Conservation (phyloP, 1,140 invertebrate genomes). For the Drosophila murphyi region DNA sequence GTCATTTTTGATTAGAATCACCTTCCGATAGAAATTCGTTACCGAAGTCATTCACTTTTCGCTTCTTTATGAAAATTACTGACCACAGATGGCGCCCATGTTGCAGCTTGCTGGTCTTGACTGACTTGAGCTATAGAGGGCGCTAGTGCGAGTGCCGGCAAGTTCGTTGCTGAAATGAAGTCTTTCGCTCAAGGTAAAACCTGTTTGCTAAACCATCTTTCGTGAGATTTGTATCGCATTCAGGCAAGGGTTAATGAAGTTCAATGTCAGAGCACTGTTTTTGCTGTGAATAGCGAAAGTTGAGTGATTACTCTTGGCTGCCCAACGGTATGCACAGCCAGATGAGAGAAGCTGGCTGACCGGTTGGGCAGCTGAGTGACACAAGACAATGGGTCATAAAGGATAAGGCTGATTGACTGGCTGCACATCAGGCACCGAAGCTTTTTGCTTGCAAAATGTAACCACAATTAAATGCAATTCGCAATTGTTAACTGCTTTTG, state of each 20-base stretch:
- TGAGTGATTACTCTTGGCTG: not conserved
- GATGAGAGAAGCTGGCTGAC: too few relatives aligned
- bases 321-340: not conserved
- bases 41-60: too few relatives aligned
- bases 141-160: slow-evolving; percentile 6
- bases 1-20: too few relatives aligned
- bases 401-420: slow-evolving; percentile 12
- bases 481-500: slow-evolving; percentile 12
- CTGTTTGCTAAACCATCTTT: slow-evolving; percentile 16
- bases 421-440: not conserved
- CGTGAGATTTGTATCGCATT: slow-evolving; percentile 12
- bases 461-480: not conserved
- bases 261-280: slow-evolving; percentile 28
- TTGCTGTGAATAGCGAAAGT: slow-evolving; percentile 30
- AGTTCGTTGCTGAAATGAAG: slow-evolving; percentile 55
- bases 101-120: too few relatives aligned
- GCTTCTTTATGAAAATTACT: too few relatives aligned
- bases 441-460: not conserved
- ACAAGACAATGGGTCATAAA: not conserved
- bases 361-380: slow-evolving; percentile 18
- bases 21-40: too few relatives aligned
- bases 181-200: slow-evolving; percentile 48
- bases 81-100: not conserved
- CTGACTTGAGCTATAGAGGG: slow-evolving; percentile 21
- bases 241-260: slow-evolving; percentile 32